These are phyloP conservation scores for Chloropsis hardwickii DNA, from an alignment of 2,113 vertebrate genomes.

Conservation along the genomic window DNA sequence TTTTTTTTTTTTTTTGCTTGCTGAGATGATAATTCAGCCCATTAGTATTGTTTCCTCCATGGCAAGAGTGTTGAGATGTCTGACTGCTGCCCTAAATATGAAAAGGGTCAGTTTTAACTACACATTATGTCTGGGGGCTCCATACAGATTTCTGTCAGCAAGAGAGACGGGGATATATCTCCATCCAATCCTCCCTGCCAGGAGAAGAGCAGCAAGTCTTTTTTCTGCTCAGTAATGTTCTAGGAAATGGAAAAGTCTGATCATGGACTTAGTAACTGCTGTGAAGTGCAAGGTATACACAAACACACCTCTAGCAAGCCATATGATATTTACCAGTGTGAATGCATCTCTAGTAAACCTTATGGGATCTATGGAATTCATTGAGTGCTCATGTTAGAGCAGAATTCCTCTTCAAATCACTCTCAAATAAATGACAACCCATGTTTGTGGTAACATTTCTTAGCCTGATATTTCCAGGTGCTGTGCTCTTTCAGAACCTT, in stretches of 20 bases:
- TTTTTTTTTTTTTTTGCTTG: background rate
- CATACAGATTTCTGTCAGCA: background rate
- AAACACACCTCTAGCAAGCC: background rate
- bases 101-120: background rate
- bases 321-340: background rate
- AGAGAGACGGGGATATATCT: background rate
- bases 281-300: background rate
- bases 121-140: background rate
- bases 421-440: background rate
- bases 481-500: background rate
- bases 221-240: background rate
- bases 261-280: background rate
- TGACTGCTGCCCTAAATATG: background rate
- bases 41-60: background rate
- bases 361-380: background rate
- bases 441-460: background rate
- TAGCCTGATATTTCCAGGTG: background rate
- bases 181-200: background rate
- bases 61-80: background rate
- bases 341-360: background rate
- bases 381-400: accelerated
- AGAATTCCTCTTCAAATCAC: background rate
- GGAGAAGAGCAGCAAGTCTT: background rate
- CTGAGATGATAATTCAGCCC: background rate
- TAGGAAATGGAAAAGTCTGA: background rate